Conservation (phyloP, 2,797 vertebrate genomes). For the Gila robusta region DNA sequence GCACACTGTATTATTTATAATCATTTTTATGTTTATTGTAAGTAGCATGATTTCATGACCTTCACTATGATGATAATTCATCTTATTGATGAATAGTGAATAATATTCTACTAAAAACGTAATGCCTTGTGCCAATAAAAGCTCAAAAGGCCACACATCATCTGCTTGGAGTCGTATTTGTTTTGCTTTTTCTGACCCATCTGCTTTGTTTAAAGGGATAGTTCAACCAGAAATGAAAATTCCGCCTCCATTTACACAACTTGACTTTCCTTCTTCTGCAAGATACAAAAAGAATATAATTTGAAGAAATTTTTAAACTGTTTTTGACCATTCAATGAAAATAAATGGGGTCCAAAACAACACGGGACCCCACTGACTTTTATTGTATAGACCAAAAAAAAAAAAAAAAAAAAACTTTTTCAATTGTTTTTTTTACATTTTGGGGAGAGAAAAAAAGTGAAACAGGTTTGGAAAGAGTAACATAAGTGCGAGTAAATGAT, state of each 20-base stretch:
- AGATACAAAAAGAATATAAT: background rate
- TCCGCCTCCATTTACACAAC: background rate
- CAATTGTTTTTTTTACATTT: too few relatives aligned
- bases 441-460: background rate
- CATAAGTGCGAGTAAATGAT: background rate
- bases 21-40: background rate
- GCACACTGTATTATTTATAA: background rate
- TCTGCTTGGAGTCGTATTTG: background rate
- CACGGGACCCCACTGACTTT: background rate
- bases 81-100: background rate
- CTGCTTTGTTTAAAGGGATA: constrained; percentile 7
- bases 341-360: background rate
- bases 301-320: background rate
- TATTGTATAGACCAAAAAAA: background rate
- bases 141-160: background rate
- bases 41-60: background rate
- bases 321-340: background rate
- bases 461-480: background rate
- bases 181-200: background rate
- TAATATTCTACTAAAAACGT: background rate
- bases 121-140: constrained; percentile 4
- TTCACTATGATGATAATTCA: background rate
- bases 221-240: background rate
- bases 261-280: background rate
- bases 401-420: background rate